phyloP scores from a whole-genome alignment of 2,113 vertebrate species.

The Carassius carassius region DNA sequence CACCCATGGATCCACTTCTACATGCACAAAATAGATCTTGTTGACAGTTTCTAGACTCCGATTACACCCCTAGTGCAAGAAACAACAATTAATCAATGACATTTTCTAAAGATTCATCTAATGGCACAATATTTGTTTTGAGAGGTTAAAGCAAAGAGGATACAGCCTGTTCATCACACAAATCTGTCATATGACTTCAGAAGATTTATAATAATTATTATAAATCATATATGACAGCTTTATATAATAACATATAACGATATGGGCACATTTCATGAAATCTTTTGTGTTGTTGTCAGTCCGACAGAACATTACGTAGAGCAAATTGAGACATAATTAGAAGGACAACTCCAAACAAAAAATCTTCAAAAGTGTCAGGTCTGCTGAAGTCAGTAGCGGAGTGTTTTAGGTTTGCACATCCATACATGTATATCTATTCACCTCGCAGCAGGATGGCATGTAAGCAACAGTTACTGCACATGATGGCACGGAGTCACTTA shows the following conservation, averaged over 20 bases:
- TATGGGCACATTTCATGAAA: neutral
- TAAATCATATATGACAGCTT: no score
- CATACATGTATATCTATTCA: neutral
- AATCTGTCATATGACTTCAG: neutral
- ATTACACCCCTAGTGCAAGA: neutral
- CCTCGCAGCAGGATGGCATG: neutral
- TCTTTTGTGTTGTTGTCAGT: no score
- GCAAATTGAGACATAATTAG: no score
- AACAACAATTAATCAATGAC: neutral
- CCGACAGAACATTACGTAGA: neutral
- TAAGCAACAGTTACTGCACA: neutral
- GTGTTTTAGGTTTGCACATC: no score
- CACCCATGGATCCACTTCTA: slow-evolving; percentile 65
- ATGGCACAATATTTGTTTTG: neutral
- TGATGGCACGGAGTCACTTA: neutral
- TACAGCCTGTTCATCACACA: neutral
- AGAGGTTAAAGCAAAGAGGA: no score
- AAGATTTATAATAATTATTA: no score
- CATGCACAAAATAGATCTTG: neutral
- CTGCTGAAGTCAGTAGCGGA: no score
- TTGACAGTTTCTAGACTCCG: neutral
- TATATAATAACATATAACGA: neutral
- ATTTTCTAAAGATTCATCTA: neutral
- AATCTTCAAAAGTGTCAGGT: neutral
- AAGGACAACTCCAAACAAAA: no score